These are phyloP conservation scores for Mythimna impura DNA, from an alignment of 2,888 invertebrate species.

Conservation along the genomic window DNA sequence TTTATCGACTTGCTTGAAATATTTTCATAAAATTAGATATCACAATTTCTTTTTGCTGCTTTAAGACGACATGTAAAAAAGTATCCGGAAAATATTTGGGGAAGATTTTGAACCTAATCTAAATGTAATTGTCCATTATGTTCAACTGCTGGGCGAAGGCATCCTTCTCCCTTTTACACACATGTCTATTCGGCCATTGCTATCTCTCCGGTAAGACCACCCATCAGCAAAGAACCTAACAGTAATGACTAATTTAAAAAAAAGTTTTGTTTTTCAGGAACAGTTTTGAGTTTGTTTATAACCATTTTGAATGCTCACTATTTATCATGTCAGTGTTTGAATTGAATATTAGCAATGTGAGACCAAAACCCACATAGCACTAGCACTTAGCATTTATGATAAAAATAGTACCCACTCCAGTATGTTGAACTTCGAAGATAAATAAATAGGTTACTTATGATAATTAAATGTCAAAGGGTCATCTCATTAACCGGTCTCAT, in stretches of 20 bases:
- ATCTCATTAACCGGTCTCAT: conserved; percentile 39
- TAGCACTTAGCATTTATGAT: not conserved
- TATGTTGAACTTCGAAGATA: conserved; percentile 39
- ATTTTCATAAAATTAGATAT: not conserved
- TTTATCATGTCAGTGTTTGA: not conserved
- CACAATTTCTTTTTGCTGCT: not conserved
- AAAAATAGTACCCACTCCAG: not conserved
- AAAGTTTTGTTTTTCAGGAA: not conserved
- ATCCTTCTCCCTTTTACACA: too few species aligned
- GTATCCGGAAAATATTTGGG: not conserved
- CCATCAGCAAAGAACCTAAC: not conserved
- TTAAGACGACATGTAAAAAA: not conserved
- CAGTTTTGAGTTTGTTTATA: not conserved
- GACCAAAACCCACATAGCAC: not conserved
- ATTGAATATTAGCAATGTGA: not conserved
- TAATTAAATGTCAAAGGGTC: conserved; percentile 47
- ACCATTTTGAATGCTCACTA: not conserved
- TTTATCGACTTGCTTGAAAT: not conserved
- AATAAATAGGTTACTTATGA: conserved; percentile 24
- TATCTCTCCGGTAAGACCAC: too few species aligned
- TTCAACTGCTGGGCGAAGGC: too few species aligned
- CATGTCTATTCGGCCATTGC: too few species aligned
- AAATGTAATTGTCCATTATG: too few species aligned
- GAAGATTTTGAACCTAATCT: not conserved
- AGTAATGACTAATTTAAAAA: not conserved